Evolutionary conservation across 2,797 vertebrate species (phyloP).

Genomic region (Bradypodion pumilum): DNA sequence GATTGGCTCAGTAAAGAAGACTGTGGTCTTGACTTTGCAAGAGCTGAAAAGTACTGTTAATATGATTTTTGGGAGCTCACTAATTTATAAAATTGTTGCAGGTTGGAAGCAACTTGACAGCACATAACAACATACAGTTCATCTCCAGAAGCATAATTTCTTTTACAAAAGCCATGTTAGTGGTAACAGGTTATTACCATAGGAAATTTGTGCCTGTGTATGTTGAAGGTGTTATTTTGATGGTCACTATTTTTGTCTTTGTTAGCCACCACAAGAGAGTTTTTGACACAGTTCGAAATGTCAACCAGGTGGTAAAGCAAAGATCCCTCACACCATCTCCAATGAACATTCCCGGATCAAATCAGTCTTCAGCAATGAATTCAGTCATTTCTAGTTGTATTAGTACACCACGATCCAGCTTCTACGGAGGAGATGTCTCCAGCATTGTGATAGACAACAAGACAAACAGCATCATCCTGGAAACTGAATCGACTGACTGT

Average conservation of each 20-base stretch:
- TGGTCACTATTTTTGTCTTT: slow-evolving; percentile 69
- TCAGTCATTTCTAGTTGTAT: slow-evolving; percentile 91
- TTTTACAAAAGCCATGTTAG: background rate
- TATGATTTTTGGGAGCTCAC: no score
- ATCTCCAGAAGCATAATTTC: background rate
- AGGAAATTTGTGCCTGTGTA: slow-evolving; percentile 9
- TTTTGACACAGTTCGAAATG: slow-evolving; percentile 92
- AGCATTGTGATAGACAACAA: slow-evolving; percentile 88
- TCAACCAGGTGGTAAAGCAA: slow-evolving; percentile 93
- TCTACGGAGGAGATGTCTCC: slow-evolving; percentile 87
- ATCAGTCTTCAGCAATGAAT: slow-evolving; percentile 91
- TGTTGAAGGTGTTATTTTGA: background rate
- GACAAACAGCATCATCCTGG: slow-evolving; percentile 88
- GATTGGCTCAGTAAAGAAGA: no score
- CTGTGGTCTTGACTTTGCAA: no score
- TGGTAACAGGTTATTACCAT: background rate
- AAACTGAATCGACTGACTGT: slow-evolving; percentile 78
- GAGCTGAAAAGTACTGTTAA: no score
- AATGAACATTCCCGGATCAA: slow-evolving; percentile 98
- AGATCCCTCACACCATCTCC: slow-evolving; percentile 88
- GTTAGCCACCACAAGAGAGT: slow-evolving; percentile 91
- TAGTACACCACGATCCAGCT: slow-evolving; percentile 91
- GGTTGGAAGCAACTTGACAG: no score
- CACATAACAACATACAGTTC: background rate
- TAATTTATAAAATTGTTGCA: no score